A percentile compares a stretch with the other conserved stretches of the same genome.
Evolutionary conservation across 1,140 invertebrate genomes (phyloP).

Genomic region (Drosophila obscura): DNA sequence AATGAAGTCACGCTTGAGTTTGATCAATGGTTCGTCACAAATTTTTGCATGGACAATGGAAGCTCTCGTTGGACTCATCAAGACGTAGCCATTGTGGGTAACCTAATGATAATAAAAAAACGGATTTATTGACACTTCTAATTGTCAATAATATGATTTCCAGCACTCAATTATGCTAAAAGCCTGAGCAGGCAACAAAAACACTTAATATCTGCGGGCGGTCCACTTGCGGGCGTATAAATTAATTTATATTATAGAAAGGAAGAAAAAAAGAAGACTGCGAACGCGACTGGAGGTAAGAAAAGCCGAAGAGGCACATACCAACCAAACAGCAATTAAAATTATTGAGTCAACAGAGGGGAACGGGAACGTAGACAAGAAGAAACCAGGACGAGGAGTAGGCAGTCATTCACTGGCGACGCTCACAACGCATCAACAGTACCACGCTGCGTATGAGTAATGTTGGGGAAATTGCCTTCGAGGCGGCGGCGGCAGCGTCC

Average conservation of each 20-base stretch:
- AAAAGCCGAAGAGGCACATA: constrained; percentile 14
- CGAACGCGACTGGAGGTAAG: neutral
- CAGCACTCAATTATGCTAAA: constrained; percentile 71
- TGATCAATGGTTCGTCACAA: no score
- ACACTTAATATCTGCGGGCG: constrained; percentile 46
- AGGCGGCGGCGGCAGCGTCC: neutral
- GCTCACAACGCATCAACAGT: constrained; percentile 45
- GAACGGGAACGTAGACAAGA: neutral
- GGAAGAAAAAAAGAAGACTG: neutral
- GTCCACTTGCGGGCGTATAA: constrained; percentile 48
- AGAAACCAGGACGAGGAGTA: constrained; percentile 3
- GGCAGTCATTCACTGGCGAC: constrained; percentile 28
- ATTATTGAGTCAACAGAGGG: constrained; percentile 52
- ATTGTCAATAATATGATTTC: constrained; percentile 62
- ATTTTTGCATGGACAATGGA: no score
- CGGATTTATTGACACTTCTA: constrained; percentile 70
- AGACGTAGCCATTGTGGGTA: neutral
- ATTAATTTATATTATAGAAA: constrained; percentile 58
- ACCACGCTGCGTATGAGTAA: constrained; percentile 78
- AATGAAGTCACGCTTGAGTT: no score
- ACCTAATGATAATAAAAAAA: constrained; percentile 9
- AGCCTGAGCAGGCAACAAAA: constrained; percentile 58
- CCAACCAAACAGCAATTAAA: constrained; percentile 62
- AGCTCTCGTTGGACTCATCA: no score
- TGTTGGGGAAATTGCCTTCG: constrained; percentile 39